Conservation (phyloP, 1,140 invertebrate species). For the Drosophila obscura region DNA sequence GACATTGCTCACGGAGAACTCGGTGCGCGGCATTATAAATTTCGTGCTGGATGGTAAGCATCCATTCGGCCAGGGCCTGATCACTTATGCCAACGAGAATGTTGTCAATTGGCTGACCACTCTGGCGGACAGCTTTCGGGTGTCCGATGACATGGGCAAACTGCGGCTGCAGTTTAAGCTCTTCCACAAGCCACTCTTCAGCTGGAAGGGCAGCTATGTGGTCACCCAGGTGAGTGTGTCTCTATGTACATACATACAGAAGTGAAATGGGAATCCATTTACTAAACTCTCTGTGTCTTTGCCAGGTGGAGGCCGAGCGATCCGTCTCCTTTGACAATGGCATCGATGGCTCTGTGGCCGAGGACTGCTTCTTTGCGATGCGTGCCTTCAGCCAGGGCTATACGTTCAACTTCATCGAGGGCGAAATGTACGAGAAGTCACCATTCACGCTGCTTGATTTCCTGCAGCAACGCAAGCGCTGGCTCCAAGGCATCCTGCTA, state of each 20-base stretch:
- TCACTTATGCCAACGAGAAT: constrained; percentile 98
- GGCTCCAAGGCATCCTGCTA: constrained; percentile 97
- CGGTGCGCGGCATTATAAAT: constrained; percentile 95
- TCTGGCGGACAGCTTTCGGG: constrained; percentile 97
- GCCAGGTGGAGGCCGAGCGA: constrained; percentile 93
- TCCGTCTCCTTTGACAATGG: constrained; percentile 98
- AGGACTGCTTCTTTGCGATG: constrained; percentile 99
- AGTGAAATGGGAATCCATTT: not conserved
- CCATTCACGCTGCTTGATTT: constrained; percentile 98
- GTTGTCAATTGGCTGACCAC: constrained; percentile 99
- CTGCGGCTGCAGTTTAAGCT: constrained; percentile 95
- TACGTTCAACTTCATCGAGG: constrained; percentile 96
- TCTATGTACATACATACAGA: too few species aligned
- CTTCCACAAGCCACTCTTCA: constrained; percentile 97
- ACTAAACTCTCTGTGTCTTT: constrained; percentile 40
- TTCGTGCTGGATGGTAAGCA: constrained; percentile 97
- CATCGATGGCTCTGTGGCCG: constrained; percentile 97
- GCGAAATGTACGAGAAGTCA: constrained; percentile 99
- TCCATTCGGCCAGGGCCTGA: constrained; percentile 98
- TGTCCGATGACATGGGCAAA: constrained; percentile 98
- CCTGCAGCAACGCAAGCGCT: constrained; percentile 97
- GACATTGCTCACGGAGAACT: constrained; percentile 96
- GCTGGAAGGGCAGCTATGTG: constrained; percentile 98
- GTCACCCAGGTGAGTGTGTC: constrained; percentile 91
- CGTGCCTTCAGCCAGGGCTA: constrained; percentile 93